Conservation (phyloP, 2,888 invertebrate species). For the Odontomyia ornata region DNA sequence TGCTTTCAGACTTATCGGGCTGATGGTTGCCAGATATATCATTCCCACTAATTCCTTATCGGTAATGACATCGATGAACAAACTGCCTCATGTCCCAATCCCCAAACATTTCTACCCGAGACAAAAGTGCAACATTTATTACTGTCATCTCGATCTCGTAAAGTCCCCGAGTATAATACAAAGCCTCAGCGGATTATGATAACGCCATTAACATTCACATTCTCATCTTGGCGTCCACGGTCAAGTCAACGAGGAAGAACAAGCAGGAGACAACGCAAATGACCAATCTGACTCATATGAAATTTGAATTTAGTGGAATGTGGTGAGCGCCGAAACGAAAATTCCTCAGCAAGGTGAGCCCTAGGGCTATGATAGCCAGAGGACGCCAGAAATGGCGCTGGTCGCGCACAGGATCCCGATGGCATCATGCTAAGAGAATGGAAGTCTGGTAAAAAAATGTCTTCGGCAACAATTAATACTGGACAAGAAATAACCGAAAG, state of each 20-base stretch:
- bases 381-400: neutral
- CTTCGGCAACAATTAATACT: constrained; percentile 36
- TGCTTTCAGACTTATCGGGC: neutral
- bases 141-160: constrained; percentile 43
- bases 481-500: constrained; percentile 33
- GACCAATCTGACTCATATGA: constrained; percentile 37
- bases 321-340: constrained; percentile 19
- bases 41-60: constrained; percentile 18
- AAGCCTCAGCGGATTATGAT: constrained; percentile 41
- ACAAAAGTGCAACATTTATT: constrained; percentile 44
- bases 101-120: constrained; percentile 11
- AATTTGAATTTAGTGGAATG: constrained; percentile 37
- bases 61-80: constrained; percentile 40
- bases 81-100: constrained; percentile 33
- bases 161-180: constrained; percentile 42
- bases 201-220: constrained; percentile 31
- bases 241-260: neutral
- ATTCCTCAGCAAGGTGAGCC: constrained; percentile 25
- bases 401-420: constrained; percentile 5
- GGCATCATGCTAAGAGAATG: neutral
- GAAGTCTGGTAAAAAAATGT: neutral
- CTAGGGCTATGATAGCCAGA: neutral
- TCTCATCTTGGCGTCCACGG: neutral
- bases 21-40: constrained; percentile 30
- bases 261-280: neutral